Evolutionary conservation across 2,888 invertebrate species (phyloP).

Genomic region (Macaria notata): DNA sequence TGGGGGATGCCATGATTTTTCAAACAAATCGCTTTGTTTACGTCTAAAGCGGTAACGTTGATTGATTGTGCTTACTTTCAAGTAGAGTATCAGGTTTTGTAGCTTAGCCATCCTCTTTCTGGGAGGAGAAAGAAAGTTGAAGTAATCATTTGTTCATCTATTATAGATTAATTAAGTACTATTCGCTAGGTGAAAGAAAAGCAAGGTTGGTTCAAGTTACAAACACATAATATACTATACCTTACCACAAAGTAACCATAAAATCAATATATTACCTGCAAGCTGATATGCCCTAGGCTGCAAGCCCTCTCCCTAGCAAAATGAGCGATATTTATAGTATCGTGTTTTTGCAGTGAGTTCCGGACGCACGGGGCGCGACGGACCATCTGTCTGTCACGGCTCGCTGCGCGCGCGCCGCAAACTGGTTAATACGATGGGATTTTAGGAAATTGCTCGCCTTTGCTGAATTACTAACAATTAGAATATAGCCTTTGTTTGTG

Average conservation of each 20-base stretch:
- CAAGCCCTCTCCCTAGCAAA: slow-evolving; percentile 4
- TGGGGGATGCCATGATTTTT: slow-evolving; percentile 12
- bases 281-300: neutral
- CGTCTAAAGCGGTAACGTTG: neutral
- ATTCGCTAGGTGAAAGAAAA: no score
- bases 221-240: no score
- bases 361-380: slow-evolving; percentile 11
- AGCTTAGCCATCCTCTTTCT: no score
- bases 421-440: slow-evolving; percentile 15
- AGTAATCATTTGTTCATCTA: no score
- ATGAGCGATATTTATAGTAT: slow-evolving; percentile 6
- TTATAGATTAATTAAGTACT: no score
- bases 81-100: no score
- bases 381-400: slow-evolving; percentile 22
- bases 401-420: slow-evolving; percentile 6
- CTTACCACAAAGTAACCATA: no score
- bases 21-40: neutral
- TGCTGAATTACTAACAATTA: neutral
- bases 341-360: slow-evolving; percentile 12
- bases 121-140: no score
- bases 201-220: no score
- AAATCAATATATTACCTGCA: neutral
- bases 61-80: neutral
- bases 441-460: slow-evolving; percentile 7
- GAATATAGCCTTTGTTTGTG: neutral